Evolutionary conservation across 2,888 invertebrate species (phyloP), one percentile per base, ranked within the genome.

Genomic region (Apamea crenata): DNA sequence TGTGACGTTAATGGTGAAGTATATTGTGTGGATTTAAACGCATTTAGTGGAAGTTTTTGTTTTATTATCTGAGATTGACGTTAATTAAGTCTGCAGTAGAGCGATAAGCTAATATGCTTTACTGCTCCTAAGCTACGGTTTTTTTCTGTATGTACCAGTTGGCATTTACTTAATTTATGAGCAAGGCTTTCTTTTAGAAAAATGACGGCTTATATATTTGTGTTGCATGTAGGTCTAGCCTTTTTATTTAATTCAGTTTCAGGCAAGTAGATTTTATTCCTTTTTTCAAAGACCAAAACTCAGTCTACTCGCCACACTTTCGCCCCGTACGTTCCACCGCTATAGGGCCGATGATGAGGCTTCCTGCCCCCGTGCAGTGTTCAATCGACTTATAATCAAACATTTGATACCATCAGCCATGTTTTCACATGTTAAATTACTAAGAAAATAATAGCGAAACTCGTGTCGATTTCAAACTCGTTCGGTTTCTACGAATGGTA

Each of bases 331-430:
- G 87, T 91, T 53, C 66, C 50, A 70, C 18, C 72, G 84, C 82
- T 92, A 93, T 93, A 91, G 90, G 86, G 76, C 86, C 92, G 87
- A 92, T 93, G 94, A 94, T 93, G 95, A 93, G 92, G 92, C 93
- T 93, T 93, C 92, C 93, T 89, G 80, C 90, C 89, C 87, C 90
- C 88, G 88, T 84, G 88, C 61, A 81, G 86, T 90, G 92, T 93
- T 95, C 94, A 93, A 95, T 95, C 92, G 93, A 93, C 94, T 94
- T 93, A 93, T 94, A 94, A 95, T 95, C 94, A 95, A 94, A 94
- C 93, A 92, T 91, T 79, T 91, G 94, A 95, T 95, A 94, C 89
- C 82, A 94, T 95, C 94, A 91, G 81, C 84, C 85, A 91, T 90
- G 91, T 83, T 89, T 88, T 77, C 75, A 84, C 82, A 85, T 85